These are phyloP conservation scores for Nibea albiflora DNA, from an alignment of 2,113 vertebrate genomes.

Conservation along the genomic window DNA sequence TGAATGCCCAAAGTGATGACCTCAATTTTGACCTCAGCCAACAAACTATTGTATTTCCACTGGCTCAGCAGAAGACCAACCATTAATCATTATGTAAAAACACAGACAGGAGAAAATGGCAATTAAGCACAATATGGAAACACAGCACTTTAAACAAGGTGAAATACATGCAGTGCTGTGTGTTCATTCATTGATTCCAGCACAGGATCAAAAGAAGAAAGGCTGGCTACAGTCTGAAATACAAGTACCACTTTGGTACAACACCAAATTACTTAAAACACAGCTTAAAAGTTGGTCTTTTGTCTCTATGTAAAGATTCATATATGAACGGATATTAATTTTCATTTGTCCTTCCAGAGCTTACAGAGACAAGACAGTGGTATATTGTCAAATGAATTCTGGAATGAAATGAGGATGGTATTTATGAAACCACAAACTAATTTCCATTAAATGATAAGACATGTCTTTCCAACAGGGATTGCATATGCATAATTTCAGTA, in stretches of 20 bases:
- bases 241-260: conserved; percentile 7
- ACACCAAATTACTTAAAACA: not conserved
- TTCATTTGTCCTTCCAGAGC: conserved; percentile 34
- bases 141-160: conserved; percentile 54
- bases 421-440: conserved; percentile 41
- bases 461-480: conserved; percentile 32
- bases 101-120: conserved; percentile 56
- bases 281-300: conserved; percentile 15
- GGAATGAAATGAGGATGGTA: conserved; percentile 37
- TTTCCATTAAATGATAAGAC: conserved; percentile 63
- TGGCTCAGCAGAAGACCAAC: conserved; percentile 64
- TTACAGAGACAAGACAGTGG: conserved; percentile 13
- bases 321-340: conserved; percentile 47
- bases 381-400: conserved; percentile 19
- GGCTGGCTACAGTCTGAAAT: conserved; percentile 5
- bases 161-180: conserved; percentile 22
- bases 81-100: conserved; percentile 70
- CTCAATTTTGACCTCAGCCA: conserved; percentile 59
- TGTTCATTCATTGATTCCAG: conserved; percentile 41
- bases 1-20: conserved; percentile 54
- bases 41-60: conserved; percentile 69
- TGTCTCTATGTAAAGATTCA: conserved; percentile 30
- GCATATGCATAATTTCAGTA: conserved; percentile 44
- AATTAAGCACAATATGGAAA: conserved; percentile 68
- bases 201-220: conserved; percentile 6